phyloP scores from a whole-genome alignment of 1,140 invertebrate genomes.

The Papilio polytes region DNA sequence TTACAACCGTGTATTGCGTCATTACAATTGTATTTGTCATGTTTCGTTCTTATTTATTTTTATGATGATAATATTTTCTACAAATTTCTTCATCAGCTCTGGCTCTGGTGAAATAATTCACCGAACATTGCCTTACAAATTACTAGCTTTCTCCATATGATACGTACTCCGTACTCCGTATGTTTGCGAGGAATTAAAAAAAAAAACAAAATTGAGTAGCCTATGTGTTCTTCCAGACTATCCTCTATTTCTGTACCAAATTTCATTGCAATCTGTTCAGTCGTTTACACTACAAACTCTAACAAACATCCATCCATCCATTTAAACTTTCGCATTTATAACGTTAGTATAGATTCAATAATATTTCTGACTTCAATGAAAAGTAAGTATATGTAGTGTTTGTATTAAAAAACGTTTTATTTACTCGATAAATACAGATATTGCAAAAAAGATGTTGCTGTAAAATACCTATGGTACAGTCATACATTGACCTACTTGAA shows the following conservation, averaged over 20 bases:
- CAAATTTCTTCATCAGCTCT: neutral
- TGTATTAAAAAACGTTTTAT: neutral
- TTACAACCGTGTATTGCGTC: slow-evolving; percentile 1
- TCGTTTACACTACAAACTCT: no score
- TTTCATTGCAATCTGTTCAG: no score
- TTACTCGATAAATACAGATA: slow-evolving; percentile 16
- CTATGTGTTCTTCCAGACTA: no score
- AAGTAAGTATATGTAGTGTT: neutral
- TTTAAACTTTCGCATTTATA: no score
- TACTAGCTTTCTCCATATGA: neutral
- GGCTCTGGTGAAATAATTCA: neutral
- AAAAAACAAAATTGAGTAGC: no score
- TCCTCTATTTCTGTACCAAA: no score
- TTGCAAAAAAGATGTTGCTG: slow-evolving; percentile 22
- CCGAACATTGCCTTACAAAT: neutral
- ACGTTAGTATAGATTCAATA: neutral
- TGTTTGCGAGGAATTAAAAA: no score
- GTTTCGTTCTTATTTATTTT: neutral
- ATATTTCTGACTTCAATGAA: neutral
- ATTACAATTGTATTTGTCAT: neutral
- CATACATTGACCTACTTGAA: slow-evolving; percentile 33
- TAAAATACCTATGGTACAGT: slow-evolving; percentile 19
- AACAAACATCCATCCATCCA: no score
- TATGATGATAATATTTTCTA: neutral
- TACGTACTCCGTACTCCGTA: no score